A percentile compares a stretch with the other conserved stretches of the same genome.
phyloP scores from a whole-genome alignment of 2,888 invertebrate species.

The Steinernema hermaphroditum region DNA sequence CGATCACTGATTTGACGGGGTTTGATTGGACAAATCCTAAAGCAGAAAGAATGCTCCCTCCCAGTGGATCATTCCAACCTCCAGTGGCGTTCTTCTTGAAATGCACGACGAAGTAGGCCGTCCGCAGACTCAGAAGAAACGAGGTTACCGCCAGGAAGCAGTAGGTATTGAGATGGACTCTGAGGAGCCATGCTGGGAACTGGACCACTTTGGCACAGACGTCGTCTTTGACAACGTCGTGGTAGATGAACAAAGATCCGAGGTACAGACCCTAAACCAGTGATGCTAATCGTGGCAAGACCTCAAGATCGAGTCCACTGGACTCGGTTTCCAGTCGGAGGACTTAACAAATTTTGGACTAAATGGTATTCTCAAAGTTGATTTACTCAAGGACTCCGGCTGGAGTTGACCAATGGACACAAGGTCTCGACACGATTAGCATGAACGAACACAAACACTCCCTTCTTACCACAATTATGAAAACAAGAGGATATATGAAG shows the following conservation, averaged over 20 bases:
- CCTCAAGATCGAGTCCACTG: no score
- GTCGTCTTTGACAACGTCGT: neutral
- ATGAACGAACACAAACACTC: no score
- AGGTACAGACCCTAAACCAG: neutral
- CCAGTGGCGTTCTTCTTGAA: constrained; percentile 9
- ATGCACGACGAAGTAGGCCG: neutral
- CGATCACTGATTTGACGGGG: neutral
- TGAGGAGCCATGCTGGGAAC: neutral
- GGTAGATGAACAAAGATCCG: neutral
- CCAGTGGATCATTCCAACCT: neutral
- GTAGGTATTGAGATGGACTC: neutral
- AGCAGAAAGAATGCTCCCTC: no score
- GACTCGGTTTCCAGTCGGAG: no score
- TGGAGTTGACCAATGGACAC: no score
- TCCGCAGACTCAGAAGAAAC: neutral
- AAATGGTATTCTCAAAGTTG: no score
- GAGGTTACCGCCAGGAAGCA: neutral
- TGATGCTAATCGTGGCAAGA: no score
- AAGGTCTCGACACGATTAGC: no score
- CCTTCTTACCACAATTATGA: constrained; percentile 24
- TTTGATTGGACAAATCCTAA: neutral
- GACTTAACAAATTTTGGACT: no score
- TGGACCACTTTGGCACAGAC: neutral
- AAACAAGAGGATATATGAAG: constrained; percentile 8
- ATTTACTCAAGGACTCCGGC: no score